Conservation (phyloP, 2,888 invertebrate genomes). For the Lasioglossum zephyrum region DNA sequence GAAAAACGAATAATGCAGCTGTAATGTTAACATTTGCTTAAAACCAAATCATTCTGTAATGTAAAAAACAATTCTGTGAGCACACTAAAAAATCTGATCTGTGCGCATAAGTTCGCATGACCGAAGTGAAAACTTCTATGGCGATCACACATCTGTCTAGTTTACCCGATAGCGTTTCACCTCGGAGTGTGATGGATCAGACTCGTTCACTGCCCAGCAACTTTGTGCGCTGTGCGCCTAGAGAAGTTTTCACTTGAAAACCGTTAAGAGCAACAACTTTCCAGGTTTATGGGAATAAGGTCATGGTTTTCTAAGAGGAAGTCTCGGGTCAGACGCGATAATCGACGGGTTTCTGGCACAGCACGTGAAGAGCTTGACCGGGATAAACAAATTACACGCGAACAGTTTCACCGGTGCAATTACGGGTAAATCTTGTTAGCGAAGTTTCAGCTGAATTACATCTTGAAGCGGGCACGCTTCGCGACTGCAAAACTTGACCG, state of each 20-base stretch:
- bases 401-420: conserved; percentile 82
- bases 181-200: too few species aligned
- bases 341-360: conserved; percentile 64
- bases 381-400: conserved; percentile 82
- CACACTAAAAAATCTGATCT: background rate
- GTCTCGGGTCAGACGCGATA: conserved; percentile 62
- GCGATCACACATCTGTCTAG: too few species aligned
- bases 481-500: conserved; percentile 8
- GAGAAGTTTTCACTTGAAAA: too few species aligned
- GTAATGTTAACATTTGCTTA: background rate
- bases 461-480: conserved; percentile 18
- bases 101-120: too few species aligned
- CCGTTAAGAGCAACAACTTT: background rate
- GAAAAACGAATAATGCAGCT: background rate
- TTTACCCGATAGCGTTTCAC: too few species aligned
- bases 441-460: conserved; percentile 71
- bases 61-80: too few species aligned
- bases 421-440: conserved; percentile 82
- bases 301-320: conserved; percentile 55
- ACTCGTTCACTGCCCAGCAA: too few species aligned
- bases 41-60: too few species aligned
- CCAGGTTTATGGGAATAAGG: conserved; percentile 3
- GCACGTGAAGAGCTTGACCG: conserved; percentile 74
- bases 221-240: too few species aligned
- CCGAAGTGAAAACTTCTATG: too few species aligned